Evolutionary conservation across 2,797 vertebrate genomes (phyloP).

Genomic region (Parauchenoglanis ngamensis): DNA sequence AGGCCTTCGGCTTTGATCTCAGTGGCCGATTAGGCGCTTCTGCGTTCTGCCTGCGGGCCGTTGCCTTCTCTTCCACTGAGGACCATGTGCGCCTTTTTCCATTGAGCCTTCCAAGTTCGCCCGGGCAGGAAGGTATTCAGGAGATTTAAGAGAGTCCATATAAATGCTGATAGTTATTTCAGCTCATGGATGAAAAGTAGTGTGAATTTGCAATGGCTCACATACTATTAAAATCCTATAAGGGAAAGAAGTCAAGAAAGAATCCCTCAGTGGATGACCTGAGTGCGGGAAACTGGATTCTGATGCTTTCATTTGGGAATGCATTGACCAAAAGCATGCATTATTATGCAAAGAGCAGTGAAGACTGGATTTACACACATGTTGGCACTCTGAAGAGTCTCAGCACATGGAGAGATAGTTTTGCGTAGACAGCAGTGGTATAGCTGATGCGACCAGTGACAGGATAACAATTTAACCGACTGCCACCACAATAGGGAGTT

Average conservation of each 20-base stretch:
- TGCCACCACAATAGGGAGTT: neutral
- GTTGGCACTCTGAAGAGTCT: neutral
- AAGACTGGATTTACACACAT: neutral
- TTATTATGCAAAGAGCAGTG: neutral
- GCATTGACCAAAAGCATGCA: slow-evolving; percentile 1
- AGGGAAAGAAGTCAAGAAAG: slow-evolving; percentile 12
- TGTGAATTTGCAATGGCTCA: slow-evolving; percentile 71
- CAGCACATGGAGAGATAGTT: neutral
- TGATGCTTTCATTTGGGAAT: slow-evolving; percentile 16
- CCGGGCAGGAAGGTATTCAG: slow-evolving; percentile 78
- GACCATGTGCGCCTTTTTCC: slow-evolving; percentile 76
- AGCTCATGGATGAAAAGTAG: slow-evolving; percentile 75
- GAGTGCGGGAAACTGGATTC: slow-evolving; percentile 12
- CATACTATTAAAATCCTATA: slow-evolving; percentile 65
- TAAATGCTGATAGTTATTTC: slow-evolving; percentile 77
- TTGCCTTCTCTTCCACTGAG: slow-evolving; percentile 71
- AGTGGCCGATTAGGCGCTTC: slow-evolving; percentile 71
- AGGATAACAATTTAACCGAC: neutral
- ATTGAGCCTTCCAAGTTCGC: slow-evolving; percentile 75
- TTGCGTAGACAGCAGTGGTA: neutral
- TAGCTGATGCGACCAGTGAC: neutral
- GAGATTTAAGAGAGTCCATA: slow-evolving; percentile 79
- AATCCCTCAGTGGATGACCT: slow-evolving; percentile 23
- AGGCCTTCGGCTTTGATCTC: slow-evolving; percentile 72
- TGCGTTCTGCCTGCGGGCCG: slow-evolving; percentile 58